Evolutionary conservation across 1,140 invertebrate species (phyloP).

Genomic region (Steinernema feltiae): DNA sequence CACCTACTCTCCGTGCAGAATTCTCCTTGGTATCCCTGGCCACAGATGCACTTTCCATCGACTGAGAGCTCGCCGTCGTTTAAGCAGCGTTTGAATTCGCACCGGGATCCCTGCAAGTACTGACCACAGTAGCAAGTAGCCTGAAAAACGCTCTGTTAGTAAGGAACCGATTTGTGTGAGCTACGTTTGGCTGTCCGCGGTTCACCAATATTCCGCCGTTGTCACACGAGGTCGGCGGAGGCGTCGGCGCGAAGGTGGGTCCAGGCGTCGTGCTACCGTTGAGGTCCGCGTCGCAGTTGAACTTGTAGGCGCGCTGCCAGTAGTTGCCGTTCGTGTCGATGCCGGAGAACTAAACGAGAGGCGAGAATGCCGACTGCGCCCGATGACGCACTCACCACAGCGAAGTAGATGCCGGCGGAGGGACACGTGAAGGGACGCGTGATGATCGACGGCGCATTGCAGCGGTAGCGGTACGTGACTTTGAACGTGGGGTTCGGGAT

Average conservation of each 20-base stretch:
- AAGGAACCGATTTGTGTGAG: constrained; percentile 11
- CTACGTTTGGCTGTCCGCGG: constrained; percentile 14
- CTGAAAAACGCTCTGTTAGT: not conserved
- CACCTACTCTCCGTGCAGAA: constrained; percentile 18
- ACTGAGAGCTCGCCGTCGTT: constrained; percentile 19
- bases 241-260: not conserved
- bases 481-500: constrained; percentile 2
- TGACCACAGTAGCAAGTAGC: constrained; percentile 25
- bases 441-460: constrained; percentile 22
- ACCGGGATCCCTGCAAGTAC: constrained; percentile 20
- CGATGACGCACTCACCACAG: constrained; percentile 10
- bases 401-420: constrained; percentile 8
- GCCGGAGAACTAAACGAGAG: too few species aligned
- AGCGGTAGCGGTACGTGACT: constrained; percentile 21
- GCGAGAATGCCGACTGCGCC: not conserved
- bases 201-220: constrained; percentile 27
- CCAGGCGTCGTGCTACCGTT: constrained; percentile 12
- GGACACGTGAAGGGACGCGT: constrained; percentile 16
- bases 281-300: constrained; percentile 22
- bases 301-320: constrained; percentile 29
- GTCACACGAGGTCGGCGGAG: constrained; percentile 18
- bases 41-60: constrained; percentile 20
- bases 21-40: constrained; percentile 20
- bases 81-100: constrained; percentile 20
- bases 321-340: too few species aligned